Conservation (phyloP, 2,888 invertebrate genomes). For the Hermaeophaga mercurialis region DNA sequence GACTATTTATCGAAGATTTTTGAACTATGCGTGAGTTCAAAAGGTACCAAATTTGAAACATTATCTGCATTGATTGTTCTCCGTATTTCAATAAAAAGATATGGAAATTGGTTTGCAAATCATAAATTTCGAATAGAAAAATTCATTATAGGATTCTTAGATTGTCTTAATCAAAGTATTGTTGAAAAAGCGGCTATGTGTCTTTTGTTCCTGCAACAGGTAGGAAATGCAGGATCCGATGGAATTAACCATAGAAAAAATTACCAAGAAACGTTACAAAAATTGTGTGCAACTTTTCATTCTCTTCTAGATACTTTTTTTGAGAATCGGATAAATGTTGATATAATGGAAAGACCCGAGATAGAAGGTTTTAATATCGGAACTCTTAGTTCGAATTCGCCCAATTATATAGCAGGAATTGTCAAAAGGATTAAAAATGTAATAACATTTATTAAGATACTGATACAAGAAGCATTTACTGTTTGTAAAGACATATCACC, state of each 20-base stretch:
- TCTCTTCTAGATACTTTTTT: slow-evolving; percentile 38
- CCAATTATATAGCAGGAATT: slow-evolving; percentile 25
- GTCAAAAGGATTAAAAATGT: slow-evolving; percentile 38
- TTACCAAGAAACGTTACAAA: slow-evolving; percentile 38
- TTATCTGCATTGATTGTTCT: slow-evolving; percentile 35
- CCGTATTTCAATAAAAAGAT: slow-evolving; percentile 36
- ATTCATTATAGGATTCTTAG: slow-evolving; percentile 36
- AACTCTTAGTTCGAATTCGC: slow-evolving; percentile 25
- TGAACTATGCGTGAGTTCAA: slow-evolving; percentile 37
- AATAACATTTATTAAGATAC: slow-evolving; percentile 35
- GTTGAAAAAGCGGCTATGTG: slow-evolving; percentile 37
- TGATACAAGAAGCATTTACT: slow-evolving; percentile 40
- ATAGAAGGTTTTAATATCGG: slow-evolving; percentile 32
- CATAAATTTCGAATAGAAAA: slow-evolving; percentile 39
- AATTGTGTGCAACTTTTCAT: slow-evolving; percentile 40
- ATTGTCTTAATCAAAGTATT: slow-evolving; percentile 29
- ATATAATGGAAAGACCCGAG: slow-evolving; percentile 24
- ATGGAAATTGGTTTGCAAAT: slow-evolving; percentile 38
- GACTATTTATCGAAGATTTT: slow-evolving; percentile 40
- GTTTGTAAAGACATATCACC: slow-evolving; percentile 40
- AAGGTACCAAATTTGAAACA: slow-evolving; percentile 31
- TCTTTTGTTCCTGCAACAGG: slow-evolving; percentile 40
- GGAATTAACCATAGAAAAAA: slow-evolving; percentile 39
- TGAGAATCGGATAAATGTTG: slow-evolving; percentile 38
- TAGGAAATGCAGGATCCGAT: slow-evolving; percentile 40